phyloP scores from a whole-genome alignment of 1,140 invertebrate species.

The Diachasmimorpha longicaudata region DNA sequence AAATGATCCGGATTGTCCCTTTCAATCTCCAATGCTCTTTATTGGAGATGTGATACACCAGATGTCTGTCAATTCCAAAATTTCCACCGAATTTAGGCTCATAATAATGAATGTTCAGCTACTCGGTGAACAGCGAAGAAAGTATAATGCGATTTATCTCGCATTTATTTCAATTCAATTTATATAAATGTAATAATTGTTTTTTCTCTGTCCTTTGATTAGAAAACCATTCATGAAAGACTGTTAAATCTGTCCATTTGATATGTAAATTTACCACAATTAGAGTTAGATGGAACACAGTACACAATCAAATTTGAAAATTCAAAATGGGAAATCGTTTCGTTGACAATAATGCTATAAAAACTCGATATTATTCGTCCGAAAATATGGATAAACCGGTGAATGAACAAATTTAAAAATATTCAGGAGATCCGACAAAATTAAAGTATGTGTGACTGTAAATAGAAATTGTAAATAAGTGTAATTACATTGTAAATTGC shows the following conservation, averaged over 20 bases:
- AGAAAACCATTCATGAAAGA: constrained; percentile 41
- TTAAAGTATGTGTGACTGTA: not conserved
- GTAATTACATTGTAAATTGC: not conserved
- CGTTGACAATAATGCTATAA: constrained; percentile 6
- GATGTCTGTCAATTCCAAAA: not conserved
- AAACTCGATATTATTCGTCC: not conserved
- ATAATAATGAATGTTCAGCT: not conserved
- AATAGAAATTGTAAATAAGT: constrained; percentile 14
- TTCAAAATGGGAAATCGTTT: not conserved
- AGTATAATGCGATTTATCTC: not conserved
- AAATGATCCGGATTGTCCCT: not conserved
- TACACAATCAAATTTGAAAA: not conserved
- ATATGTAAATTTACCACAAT: constrained; percentile 18
- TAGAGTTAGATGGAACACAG: not conserved
- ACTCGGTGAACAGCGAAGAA: not conserved
- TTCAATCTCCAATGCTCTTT: not conserved
- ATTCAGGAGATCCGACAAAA: not conserved
- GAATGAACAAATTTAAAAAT: not conserved
- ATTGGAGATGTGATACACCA: not conserved
- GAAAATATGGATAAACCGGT: not conserved
- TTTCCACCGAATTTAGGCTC: not conserved
- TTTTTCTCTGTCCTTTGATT: not conserved
- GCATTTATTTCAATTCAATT: not conserved
- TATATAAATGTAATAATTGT: too few relatives aligned
- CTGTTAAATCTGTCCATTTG: constrained; percentile 58